Percentiles rank a stretch among this genome's conserved stretches.
These are phyloP conservation scores for Miltochrista miniata DNA, from an alignment of 2,888 invertebrate genomes.

Conservation along the genomic window DNA sequence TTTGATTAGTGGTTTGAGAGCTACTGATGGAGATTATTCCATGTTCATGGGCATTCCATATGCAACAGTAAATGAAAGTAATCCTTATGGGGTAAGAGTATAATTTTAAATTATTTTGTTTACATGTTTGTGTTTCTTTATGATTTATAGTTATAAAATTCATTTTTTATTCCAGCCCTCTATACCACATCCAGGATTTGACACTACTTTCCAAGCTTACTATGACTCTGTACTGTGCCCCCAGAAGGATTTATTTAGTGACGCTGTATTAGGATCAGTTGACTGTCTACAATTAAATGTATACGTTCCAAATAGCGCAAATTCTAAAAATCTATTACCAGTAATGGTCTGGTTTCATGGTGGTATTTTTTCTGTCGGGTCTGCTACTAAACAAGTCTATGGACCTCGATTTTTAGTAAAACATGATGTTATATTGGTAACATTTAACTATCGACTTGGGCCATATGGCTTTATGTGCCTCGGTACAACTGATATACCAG, in stretches of 20 bases:
- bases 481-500: conserved; percentile 49
- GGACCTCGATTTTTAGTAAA: conserved; percentile 54
- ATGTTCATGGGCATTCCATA: conserved; percentile 68
- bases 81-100: conserved; percentile 60
- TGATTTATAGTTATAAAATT: background rate
- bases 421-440: conserved; percentile 57
- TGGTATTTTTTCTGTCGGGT: conserved; percentile 48
- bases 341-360: conserved; percentile 62
- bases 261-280: conserved; percentile 40
- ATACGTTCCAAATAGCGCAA: conserved; percentile 54
- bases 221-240: conserved; percentile 57
- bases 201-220: conserved; percentile 51
- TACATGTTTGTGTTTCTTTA: conserved; percentile 2
- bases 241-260: conserved; percentile 46
- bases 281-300: conserved; percentile 59
- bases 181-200: conserved; percentile 41
- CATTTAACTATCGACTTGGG: conserved; percentile 60
- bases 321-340: conserved; percentile 43
- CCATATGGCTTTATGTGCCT: conserved; percentile 66
- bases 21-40: conserved; percentile 53
- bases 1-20: conserved; percentile 49
- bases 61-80: conserved; percentile 46
- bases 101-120: conserved; percentile 2
- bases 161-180: conserved; percentile 43
- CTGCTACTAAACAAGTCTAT: conserved; percentile 37